Base-by-base conservation (phyloP, 2,113 vertebrate species). In the Falco punctatus region DNA sequence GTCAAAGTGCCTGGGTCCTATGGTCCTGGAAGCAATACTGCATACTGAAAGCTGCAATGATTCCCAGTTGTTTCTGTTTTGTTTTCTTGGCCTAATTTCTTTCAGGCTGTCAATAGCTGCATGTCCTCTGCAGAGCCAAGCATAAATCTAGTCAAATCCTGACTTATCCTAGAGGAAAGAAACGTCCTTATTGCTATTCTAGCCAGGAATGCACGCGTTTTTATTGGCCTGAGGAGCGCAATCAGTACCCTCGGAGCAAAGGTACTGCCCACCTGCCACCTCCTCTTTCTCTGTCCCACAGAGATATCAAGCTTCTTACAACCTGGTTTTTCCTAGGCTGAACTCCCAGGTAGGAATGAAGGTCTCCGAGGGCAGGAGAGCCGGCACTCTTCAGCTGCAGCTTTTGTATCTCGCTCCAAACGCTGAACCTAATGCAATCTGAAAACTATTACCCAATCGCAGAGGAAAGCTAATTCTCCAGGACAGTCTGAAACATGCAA, bases 71-170 rank as follows among this genome's bases (percentile, higher is more conserved):
- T 72, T 81, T 67, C 92, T 86, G 82, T 49, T 90, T 78, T 86
- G 82, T 92, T 88, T 75, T 64, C 48, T 46, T 89, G 89, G 69
- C 86, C 64, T 96, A 57, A 93, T 91, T 94, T 94, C 44, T 94
- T 81, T 74, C 88, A 95, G 94, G 64, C 82, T 87, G 70, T 32
- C 84, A 42, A 88, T 82, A 73, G 90, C 82, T 90, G 46, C 75
- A 66, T 8, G 16, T 62, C 90, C 71, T 92, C 49, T 0, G 0
- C 86, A 59, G 73, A 94, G 90, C 94, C 92, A 93, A 91, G 88
- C 71, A 69, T 26, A 79, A 96, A 78, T 70, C 84, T 71, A 71
- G 70, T 69, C 81, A 57, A 85, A n/a, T 52, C 94, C 70, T 75
- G 88, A 59, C 69, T 75, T 78, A 86, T 28, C 80, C 86, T 61